Conservation (phyloP, 2,888 invertebrate species). For the Allolobophora icterica region DNA sequence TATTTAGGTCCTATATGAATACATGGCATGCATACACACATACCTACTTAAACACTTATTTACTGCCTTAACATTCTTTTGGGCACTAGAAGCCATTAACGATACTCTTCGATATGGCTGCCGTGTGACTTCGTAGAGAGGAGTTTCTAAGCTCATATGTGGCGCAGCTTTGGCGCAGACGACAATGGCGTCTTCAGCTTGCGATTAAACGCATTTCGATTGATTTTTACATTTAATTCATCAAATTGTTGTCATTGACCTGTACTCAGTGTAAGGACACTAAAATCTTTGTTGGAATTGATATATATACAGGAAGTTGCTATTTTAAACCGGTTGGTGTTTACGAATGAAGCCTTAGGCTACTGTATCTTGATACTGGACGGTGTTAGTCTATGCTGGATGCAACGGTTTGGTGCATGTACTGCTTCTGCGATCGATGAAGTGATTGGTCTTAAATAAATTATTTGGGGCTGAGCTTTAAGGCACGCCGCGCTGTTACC, state of each 20-base stretch:
- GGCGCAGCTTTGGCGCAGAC: neutral
- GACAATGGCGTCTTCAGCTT: neutral
- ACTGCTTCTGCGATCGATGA: neutral
- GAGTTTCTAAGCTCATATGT: too few species aligned
- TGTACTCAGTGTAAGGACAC: neutral
- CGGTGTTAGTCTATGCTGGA: neutral
- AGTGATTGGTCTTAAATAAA: neutral
- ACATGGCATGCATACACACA: too few species aligned
- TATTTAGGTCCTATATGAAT: too few species aligned
- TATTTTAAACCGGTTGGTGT: neutral
- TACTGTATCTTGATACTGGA: too few species aligned
- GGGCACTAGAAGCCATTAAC: neutral
- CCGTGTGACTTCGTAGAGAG: neutral
- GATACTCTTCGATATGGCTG: too few species aligned
- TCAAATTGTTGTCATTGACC: neutral
- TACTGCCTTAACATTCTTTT: neutral
- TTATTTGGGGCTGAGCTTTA: conserved; percentile 17
- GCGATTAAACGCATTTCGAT: neutral
- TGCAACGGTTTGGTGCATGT: neutral
- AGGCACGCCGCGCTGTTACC: neutral
- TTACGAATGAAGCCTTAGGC: neutral
- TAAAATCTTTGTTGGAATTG: neutral
- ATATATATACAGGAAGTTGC: neutral
- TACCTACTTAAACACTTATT: neutral
- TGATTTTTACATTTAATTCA: neutral